Conservation (phyloP, 2,113 vertebrate genomes). For the Hemicordylus capensis region DNA sequence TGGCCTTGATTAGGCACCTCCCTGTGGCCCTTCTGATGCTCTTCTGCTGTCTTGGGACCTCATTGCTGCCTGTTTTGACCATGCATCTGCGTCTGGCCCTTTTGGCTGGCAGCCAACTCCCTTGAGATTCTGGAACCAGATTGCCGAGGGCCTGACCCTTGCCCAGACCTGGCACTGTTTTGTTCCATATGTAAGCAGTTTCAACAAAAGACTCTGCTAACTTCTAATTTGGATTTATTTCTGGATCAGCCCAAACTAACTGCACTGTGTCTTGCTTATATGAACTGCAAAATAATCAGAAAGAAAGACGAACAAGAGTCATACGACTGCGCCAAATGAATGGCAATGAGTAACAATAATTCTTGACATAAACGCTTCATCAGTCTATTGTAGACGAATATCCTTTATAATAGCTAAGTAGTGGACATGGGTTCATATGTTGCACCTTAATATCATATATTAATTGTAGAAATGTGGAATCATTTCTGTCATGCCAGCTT, state of each 20-base stretch:
- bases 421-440: not conserved
- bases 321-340: not conserved
- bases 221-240: not conserved
- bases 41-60: too few species aligned
- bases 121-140: not conserved
- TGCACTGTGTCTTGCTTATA: not conserved
- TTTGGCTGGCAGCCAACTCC: too few species aligned
- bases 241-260: not conserved
- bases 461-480: not conserved
- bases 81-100: too few species aligned
- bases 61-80: too few species aligned
- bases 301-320: not conserved
- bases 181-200: not conserved
- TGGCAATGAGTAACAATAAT: not conserved
- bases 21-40: too few species aligned
- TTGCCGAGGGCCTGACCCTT: too few species aligned
- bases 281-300: not conserved
- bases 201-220: not conserved
- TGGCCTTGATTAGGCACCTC: too few species aligned
- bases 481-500: not conserved
- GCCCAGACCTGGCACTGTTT: too few species aligned
- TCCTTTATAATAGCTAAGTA: not conserved
- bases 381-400: not conserved
- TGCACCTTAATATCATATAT: not conserved
- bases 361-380: accelerated